These are phyloP conservation scores for Oryzias dopingdopingensis DNA, from an alignment of 2,797 vertebrate genomes.

Conservation along the genomic window DNA sequence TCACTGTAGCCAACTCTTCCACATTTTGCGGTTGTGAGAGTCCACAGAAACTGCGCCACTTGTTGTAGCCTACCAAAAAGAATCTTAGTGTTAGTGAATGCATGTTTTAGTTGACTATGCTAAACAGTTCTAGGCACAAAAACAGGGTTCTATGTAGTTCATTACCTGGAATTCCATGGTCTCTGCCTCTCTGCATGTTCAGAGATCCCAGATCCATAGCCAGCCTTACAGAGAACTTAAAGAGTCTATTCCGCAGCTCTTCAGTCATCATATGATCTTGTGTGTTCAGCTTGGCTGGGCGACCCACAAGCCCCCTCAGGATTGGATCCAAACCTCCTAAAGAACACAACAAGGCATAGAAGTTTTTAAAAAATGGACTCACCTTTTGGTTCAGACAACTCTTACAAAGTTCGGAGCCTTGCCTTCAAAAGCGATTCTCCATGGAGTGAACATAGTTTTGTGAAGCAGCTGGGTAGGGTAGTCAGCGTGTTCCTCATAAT, in stretches of 20 bases:
- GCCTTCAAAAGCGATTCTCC: constrained; percentile 83
- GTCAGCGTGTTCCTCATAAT: constrained; percentile 56
- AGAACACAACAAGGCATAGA: neutral
- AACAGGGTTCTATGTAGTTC: neutral
- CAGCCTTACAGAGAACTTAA: constrained; percentile 52
- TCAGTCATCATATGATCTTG: constrained; percentile 65
- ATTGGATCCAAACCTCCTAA: constrained; percentile 77
- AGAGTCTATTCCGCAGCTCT: constrained; percentile 72
- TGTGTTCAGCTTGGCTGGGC: constrained; percentile 66
- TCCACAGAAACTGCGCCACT: constrained; percentile 84
- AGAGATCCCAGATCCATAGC: constrained; percentile 83
- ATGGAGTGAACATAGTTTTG: constrained; percentile 75
- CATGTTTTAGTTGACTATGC: too few species aligned
- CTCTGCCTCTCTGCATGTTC: constrained; percentile 86
- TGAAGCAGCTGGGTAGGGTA: constrained; percentile 69
- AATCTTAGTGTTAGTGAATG: neutral
- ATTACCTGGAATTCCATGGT: constrained; percentile 86
- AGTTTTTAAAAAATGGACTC: neutral
- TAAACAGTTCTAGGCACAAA: neutral
- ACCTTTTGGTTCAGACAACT: neutral
- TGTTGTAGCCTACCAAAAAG: constrained; percentile 81
- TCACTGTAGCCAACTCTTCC: constrained; percentile 67
- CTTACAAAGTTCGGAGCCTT: neutral
- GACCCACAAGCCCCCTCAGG: constrained; percentile 68
- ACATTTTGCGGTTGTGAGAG: constrained; percentile 76